Evolutionary conservation across 2,797 vertebrate genomes (phyloP).

Genomic region (Bryconaethiops microstoma): DNA sequence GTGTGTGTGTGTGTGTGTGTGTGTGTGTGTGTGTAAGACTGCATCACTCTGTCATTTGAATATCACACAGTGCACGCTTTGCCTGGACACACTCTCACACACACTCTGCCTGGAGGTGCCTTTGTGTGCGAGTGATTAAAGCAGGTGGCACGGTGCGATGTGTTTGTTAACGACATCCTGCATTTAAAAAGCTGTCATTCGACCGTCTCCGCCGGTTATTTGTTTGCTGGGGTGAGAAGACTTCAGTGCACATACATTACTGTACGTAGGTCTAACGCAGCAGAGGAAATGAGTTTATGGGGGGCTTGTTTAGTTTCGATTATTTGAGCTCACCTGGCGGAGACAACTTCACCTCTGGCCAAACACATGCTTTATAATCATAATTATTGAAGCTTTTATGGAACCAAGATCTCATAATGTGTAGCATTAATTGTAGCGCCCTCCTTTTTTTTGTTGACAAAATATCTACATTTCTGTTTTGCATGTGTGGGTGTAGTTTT

Average conservation of each 20-base stretch:
- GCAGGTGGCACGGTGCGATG: conserved; percentile 64
- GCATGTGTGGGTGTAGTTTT: too few relatives aligned
- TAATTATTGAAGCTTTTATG: too few relatives aligned
- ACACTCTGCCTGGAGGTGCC: conserved; percentile 47
- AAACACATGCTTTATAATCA: too few relatives aligned
- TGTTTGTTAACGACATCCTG: conserved; percentile 61
- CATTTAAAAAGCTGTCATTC: conserved; percentile 62
- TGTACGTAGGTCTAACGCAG: conserved; percentile 57
- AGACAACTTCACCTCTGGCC: background rate
- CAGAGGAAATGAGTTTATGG: conserved; percentile 46
- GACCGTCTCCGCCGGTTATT: conserved; percentile 49
- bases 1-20: conserved; percentile 2
- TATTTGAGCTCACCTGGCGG: conserved; percentile 22
- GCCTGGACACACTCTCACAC: conserved; percentile 61
- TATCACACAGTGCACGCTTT: conserved; percentile 71
- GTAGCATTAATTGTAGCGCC: too few relatives aligned
- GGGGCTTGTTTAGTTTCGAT: conserved; percentile 22
- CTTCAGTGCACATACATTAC: conserved; percentile 28
- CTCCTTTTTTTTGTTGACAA: too few relatives aligned
- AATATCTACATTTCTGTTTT: too few relatives aligned
- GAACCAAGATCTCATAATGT: too few relatives aligned
- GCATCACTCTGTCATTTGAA: conserved; percentile 78
- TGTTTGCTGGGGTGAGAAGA: conserved; percentile 48
- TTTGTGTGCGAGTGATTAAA: conserved; percentile 65
- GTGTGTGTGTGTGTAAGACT: conserved; percentile 68